Evolutionary conservation across 1,140 invertebrate species (phyloP), one percentile per base, ranked within the genome.

Genomic region (Dreissena rostriformis): DNA sequence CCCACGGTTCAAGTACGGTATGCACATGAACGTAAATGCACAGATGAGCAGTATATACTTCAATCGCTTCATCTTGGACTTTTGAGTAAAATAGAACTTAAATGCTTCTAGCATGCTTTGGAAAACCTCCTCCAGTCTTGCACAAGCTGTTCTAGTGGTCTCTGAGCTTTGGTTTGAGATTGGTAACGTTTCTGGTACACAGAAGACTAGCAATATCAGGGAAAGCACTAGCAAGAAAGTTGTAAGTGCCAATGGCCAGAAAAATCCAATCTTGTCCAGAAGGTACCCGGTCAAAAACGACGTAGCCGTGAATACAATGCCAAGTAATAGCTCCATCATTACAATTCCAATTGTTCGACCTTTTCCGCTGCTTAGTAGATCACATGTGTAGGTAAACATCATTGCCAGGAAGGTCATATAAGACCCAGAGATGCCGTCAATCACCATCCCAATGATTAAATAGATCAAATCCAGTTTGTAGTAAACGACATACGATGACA

Each of bases 331-430:
- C 68, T 83, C 81, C 15, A 83, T 11, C 8, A 61, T 15, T 19
- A 83, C 73, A 7, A 83, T 61, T 14, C 39, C 73, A n/a, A 76
- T 57, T 1, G 81, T 76, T 53, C 73, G 39, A 24, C 53, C 26
- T 29, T 74, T 82, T 22, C 79, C 79, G 11, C 53, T 22, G 26
- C 28, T 29, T 7, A 73, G 67, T 29, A 83, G 49, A 70, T 83
- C 81, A 66, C 71, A 75, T 1, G 74, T 26, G 61, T 70, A 83
- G 8, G 81, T 39, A 70, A 75, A 83, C 51, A 76, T n/a, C 6
- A 51, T 51, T 14, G 72, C 61, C 29, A 67, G 22, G 19, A 76
- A 22, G 15, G 39, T 24, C 11, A 29, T 51, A 57, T 52, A 83
- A 1, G 65, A 55, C 28, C 81, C 81, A 28, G 71, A 49, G 4